These are phyloP conservation scores for Noctua janthe DNA, from an alignment of 2,888 invertebrate species.

Conservation along the genomic window DNA sequence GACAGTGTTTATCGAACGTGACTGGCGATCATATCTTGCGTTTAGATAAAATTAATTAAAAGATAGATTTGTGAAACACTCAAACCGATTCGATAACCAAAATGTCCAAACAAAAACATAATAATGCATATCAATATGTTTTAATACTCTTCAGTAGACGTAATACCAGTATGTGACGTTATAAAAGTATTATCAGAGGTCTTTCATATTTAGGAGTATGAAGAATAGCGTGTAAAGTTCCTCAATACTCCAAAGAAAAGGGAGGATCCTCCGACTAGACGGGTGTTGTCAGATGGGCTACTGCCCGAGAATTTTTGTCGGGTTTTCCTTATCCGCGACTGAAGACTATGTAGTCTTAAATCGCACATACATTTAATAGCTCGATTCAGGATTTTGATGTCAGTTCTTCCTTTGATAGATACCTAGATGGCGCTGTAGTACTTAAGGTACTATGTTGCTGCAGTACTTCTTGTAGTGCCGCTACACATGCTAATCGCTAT, in stretches of 20 bases:
- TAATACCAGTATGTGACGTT: neutral
- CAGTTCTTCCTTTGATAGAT: neutral
- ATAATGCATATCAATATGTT: neutral
- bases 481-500: neutral
- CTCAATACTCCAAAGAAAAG: neutral
- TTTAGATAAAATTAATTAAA: neutral
- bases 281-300: neutral
- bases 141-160: neutral
- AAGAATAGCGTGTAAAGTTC: neutral
- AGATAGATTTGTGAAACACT: neutral
- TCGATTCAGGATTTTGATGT: neutral
- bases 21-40: neutral
- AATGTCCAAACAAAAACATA: neutral
- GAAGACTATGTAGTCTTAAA: neutral
- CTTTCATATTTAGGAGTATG: neutral
- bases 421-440: neutral
- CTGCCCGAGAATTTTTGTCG: neutral
- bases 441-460: neutral
- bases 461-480: neutral
- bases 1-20: neutral
- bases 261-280: neutral
- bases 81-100: neutral
- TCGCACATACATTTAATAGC: neutral
- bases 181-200: neutral
- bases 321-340: neutral